phyloP scores from a whole-genome alignment of 2,113 vertebrate species.

The Meles meles region DNA sequence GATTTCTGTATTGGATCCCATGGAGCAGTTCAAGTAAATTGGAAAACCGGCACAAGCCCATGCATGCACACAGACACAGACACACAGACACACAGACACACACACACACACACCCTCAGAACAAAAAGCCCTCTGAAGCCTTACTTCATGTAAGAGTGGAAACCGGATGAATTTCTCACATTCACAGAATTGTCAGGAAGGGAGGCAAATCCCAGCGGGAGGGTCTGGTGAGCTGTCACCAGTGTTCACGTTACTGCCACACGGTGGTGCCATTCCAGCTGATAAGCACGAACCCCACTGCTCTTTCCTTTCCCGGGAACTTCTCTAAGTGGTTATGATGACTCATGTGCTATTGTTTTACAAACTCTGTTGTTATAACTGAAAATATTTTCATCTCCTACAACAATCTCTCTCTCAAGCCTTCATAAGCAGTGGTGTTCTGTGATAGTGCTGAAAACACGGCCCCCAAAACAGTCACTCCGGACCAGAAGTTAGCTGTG shows the following conservation, averaged over 20 bases:
- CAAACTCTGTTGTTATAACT: slow-evolving; percentile 4
- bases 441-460: slow-evolving; percentile 18
- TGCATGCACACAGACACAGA: too few relatives aligned
- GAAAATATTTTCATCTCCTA: slow-evolving; percentile 48
- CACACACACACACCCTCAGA: not conserved
- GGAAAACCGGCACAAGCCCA: not conserved
- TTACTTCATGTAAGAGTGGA: not conserved
- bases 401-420: not conserved
- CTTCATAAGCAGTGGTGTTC: not conserved
- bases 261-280: not conserved
- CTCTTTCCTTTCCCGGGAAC: not conserved
- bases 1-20: not conserved
- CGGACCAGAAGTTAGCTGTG: not conserved
- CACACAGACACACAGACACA: too few relatives aligned
- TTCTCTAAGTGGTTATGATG: not conserved
- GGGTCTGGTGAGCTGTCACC: not conserved
- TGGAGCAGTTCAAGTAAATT: not conserved
- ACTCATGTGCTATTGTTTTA: slow-evolving; percentile 18
- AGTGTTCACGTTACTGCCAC: not conserved
- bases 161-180: not conserved
- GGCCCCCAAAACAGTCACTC: not conserved
- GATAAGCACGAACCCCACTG: not conserved
- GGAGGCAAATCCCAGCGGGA: not conserved
- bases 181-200: not conserved
- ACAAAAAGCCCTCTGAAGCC: not conserved